Evolutionary conservation across 1,140 invertebrate genomes (phyloP).

Genomic region (Drosophila pachea): DNA sequence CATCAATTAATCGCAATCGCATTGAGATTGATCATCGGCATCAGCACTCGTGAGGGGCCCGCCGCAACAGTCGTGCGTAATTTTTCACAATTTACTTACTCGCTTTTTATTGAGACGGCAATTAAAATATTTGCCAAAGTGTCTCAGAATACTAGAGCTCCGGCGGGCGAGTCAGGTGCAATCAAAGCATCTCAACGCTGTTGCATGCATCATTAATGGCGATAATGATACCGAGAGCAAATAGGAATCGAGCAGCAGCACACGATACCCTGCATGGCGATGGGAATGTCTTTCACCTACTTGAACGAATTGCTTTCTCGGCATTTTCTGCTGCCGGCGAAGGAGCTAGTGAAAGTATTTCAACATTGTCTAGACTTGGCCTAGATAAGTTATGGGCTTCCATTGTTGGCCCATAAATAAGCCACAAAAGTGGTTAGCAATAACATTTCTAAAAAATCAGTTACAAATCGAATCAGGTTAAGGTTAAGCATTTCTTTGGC

Average conservation of each 20-base stretch:
- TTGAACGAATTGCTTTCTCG: too few species aligned
- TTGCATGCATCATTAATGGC: too few species aligned
- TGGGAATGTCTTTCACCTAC: too few species aligned
- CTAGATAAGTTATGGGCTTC: too few species aligned
- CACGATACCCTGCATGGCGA: too few species aligned
- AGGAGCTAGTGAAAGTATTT: too few species aligned
- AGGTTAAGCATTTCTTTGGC: constrained; percentile 31
- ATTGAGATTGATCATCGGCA: constrained; percentile 61
- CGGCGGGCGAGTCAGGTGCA: constrained; percentile 36
- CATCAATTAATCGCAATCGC: constrained; percentile 60
- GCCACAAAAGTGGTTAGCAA: constrained; percentile 2
- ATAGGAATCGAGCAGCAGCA: too few species aligned
- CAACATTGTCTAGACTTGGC: too few species aligned
- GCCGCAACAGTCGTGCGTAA: constrained; percentile 2
- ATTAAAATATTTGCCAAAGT: constrained; percentile 53
- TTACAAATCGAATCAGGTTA: constrained; percentile 66
- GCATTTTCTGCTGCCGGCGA: too few species aligned
- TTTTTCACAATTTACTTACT: constrained; percentile 2
- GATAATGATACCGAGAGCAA: too few species aligned
- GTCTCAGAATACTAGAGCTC: constrained; percentile 28
- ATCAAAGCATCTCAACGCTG: neutral
- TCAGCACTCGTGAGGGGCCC: constrained; percentile 1
- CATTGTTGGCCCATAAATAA: neutral
- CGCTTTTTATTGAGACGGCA: constrained; percentile 25
- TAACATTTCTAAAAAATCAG: constrained; percentile 20